These are phyloP conservation scores for Scotopteryx bipunctaria DNA, from an alignment of 2,888 invertebrate species.

Conservation along the genomic window DNA sequence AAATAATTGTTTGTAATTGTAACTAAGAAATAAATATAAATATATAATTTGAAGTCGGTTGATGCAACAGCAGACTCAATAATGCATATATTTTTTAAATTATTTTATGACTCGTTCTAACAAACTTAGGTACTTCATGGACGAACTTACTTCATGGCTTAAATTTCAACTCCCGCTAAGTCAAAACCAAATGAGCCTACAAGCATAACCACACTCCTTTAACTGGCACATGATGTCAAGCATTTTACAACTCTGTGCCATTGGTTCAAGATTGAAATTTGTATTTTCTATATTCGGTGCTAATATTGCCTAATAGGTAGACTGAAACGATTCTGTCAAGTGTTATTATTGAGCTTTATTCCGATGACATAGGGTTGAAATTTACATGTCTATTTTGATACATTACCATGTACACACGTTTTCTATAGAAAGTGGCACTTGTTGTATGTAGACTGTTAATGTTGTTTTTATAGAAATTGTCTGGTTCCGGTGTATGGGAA, in stretches of 20 bases:
- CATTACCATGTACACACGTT: conserved; percentile 67
- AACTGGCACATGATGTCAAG: background rate
- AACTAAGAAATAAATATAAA: too few species aligned
- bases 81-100: too few species aligned
- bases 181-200: conserved; percentile 35
- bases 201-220: conserved; percentile 22
- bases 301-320: conserved; percentile 77
- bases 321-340: conserved; percentile 41
- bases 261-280: conserved; percentile 16
- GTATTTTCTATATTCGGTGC: conserved; percentile 23
- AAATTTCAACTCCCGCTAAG: conserved; percentile 37
- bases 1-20: too few species aligned
- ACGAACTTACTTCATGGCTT: conserved; percentile 21
- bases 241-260: conserved; percentile 14
- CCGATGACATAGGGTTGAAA: conserved; percentile 16
- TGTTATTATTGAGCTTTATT: conserved; percentile 13
- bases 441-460: conserved; percentile 72
- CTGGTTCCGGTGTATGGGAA: conserved; percentile 58
- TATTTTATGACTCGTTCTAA: background rate
- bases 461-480: conserved; percentile 66
- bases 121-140: too few species aligned
- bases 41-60: too few species aligned
- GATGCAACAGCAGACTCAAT: too few species aligned
- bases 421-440: conserved; percentile 74
- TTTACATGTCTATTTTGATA: conserved; percentile 42